These are phyloP conservation scores for Volucella bombylans DNA, from an alignment of 2,888 invertebrate species.

Conservation along the genomic window DNA sequence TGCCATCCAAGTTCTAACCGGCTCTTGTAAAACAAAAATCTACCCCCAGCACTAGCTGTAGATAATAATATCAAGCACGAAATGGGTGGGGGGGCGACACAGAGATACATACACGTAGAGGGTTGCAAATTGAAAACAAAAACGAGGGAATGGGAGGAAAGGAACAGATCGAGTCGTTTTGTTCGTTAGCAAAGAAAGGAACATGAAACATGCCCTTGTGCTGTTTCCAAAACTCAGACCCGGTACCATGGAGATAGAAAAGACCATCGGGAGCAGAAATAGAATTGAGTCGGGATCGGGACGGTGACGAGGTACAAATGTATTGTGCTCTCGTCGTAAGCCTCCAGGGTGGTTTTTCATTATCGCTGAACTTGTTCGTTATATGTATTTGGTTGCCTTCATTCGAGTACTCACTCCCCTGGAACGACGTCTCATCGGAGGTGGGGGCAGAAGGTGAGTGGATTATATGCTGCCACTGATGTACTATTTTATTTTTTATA, in stretches of 20 bases:
- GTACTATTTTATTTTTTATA: slow-evolving; percentile 48
- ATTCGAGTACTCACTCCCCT: background rate
- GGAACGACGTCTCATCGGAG: background rate
- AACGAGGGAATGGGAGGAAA: slow-evolving; percentile 23
- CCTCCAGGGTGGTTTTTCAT: slow-evolving; percentile 64
- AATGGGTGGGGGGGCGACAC: background rate
- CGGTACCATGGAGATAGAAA: slow-evolving; percentile 1
- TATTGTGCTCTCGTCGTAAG: slow-evolving; percentile 44
- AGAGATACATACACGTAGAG: background rate
- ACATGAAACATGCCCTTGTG: slow-evolving; percentile 55
- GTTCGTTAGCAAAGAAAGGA: slow-evolving; percentile 16
- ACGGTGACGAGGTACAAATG: background rate
- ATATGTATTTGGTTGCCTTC: slow-evolving; percentile 41
- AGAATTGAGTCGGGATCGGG: background rate
- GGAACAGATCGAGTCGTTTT: slow-evolving; percentile 9
- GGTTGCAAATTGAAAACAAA: slow-evolving; percentile 54
- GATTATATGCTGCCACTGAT: slow-evolving; percentile 12
- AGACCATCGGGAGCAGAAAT: slow-evolving; percentile 13
- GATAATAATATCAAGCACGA: slow-evolving; percentile 9
- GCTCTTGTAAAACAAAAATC: slow-evolving; percentile 38
- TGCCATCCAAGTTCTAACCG: slow-evolving; percentile 23
- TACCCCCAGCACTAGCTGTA: slow-evolving; percentile 8
- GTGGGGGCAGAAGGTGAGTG: background rate
- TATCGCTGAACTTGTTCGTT: slow-evolving; percentile 72
- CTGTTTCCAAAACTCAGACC: slow-evolving; percentile 53